Evolutionary conservation across 2,113 vertebrate genomes (phyloP), one percentile per base, ranked within the genome.

Genomic region (Elaphurus davidianus): DNA sequence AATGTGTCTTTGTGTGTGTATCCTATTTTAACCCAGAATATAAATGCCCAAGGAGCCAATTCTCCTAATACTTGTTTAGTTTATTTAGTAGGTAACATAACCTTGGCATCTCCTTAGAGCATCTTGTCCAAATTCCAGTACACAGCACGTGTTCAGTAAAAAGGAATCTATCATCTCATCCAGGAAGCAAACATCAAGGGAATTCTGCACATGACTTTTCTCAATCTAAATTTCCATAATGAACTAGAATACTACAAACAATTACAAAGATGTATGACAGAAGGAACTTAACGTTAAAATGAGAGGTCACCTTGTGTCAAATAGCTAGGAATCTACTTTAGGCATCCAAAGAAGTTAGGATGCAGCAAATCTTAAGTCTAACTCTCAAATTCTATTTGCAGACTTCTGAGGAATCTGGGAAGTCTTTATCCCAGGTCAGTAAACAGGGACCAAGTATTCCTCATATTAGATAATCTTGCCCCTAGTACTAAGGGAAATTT

Each of bases 331-430:
- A 94, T 87, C 93, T 87, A 94, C 87, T 95, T 97, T 74, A 94
- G 71, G 84, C 52, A 85, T 83, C 6, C 45, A 64, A 87, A 97
- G 33, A 91, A 90, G 43, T 52, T 55, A 74, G 60, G 52, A 87
- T 59, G n/a, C n/a, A 88, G 76, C 55, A 93, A 93, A 79, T 90
- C 67, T 96, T 21, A 92, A 91, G 17, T 71, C 76, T 89, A 86
- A 91, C 52, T 82, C 82, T 96, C 86, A 78, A 81, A 86, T 89
- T 93, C 36, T 94, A 89, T 89, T 82, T 95, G 90, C 90, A 90
- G 90, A 67, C 55, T 94, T 97, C 91, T 79, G 85, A 96, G 40
- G 62, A 43, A 40, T 90, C 47, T 55, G 17, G 16, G 67, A 96
- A 95, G 84, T 54, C 79, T 94, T 67, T 87, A 23, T 36, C 57